Evolutionary conservation across 35 echinoderm and acorn worm genomes (phyloP), one percentile per base, ranked within the genome.

Genomic region (Heliocidaris erythrogramma): DNA sequence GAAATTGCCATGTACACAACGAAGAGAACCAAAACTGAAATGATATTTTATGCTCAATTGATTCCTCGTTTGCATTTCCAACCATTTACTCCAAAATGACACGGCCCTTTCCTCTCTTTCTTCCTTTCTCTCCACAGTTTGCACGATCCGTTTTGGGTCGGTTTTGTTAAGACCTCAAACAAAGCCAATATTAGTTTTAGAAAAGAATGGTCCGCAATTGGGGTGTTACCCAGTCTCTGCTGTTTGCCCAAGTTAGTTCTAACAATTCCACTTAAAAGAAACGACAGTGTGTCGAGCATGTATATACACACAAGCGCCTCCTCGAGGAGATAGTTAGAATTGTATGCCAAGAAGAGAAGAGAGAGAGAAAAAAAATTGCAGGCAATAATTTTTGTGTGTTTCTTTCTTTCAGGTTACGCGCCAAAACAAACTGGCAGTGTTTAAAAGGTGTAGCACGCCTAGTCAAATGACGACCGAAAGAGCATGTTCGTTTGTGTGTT

Each of bases 201-300:
- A 89, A 48, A 89, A 89, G 87, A 89, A 89, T 89, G 47, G 87
- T 48, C 14, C 87, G 47, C 87, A 89, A 89, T 89, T 24, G 87
- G 87, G 87, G 87, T 89, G 87, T 89, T 89, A 89, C 87, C 87
- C 87, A 47, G 87, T 89, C 87, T 30, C 31, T n/a, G 30, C 31
- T 89, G 47, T 89, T 89, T 89, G 47, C 87, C 31, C 29, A 89
- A 89, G 31, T 89, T 89, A 89, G 87, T 89, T 89, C 87, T 89
- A 47, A 89, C 87, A 89, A 89, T 47, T 89, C 87, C 47, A 32
- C 87, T 89, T 48, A 48, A 89, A 89, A 32, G 87, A 89, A 89
- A 47, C 87, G 87, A 89, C 87, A 89, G 87, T 89, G 87, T 89
- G 87, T 89, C 87, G 87, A 89, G 87, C 87, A 89, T 89, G 87